Evolutionary conservation across 2,888 invertebrate species (phyloP).

Genomic region (Schizaphis graminum): DNA sequence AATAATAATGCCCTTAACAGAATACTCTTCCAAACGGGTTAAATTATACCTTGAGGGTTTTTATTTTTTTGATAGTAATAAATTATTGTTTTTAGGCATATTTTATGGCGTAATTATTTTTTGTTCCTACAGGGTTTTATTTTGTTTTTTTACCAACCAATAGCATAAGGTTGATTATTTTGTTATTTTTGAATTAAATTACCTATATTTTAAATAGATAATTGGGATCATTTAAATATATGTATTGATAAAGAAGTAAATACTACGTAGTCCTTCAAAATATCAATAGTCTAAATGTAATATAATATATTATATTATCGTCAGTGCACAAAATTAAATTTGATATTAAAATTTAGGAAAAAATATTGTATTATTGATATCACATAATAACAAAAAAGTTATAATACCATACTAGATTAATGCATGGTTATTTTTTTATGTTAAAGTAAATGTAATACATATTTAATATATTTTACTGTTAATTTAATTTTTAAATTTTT

Average conservation of each 20-base stretch:
- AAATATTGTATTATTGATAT: not conserved
- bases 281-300: not conserved
- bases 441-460: not conserved
- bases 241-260: not conserved
- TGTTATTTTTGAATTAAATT: not conserved
- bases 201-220: not conserved
- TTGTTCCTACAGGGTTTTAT: not conserved
- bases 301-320: not conserved
- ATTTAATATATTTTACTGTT: not conserved
- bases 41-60: constrained; percentile 21
- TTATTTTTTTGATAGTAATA: not conserved
- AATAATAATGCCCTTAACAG: not conserved
- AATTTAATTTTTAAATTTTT: not conserved
- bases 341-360: not conserved
- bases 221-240: not conserved
- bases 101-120: constrained; percentile 1
- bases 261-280: not conserved
- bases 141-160: not conserved
- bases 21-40: not conserved
- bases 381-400: not conserved
- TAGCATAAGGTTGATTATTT: not conserved
- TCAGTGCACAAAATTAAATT: not conserved
- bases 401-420: not conserved
- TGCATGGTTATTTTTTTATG: not conserved
- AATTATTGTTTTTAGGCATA: constrained; percentile 5